Conservation (phyloP, 1,140 invertebrate species). For the Saccostrea echinata region DNA sequence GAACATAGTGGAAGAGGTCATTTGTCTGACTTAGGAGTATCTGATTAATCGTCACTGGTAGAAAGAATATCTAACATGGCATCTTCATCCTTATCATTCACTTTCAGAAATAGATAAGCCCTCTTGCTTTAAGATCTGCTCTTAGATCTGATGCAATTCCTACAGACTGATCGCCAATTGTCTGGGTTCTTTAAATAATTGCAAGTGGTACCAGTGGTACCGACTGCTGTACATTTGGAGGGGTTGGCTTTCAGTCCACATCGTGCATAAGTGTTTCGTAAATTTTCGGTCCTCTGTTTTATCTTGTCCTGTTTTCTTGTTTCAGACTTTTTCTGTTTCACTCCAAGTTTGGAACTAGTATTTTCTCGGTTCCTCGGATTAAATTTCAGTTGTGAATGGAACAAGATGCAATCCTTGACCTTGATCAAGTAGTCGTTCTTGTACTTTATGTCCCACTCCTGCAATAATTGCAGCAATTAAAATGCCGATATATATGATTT, state of each 20-base stretch:
- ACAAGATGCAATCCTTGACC: constrained; percentile 37
- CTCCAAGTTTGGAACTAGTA: not conserved
- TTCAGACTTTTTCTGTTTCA: no score
- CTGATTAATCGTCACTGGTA: not conserved
- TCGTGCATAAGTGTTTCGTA: not conserved
- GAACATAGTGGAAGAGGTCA: constrained; percentile 38
- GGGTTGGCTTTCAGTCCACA: constrained; percentile 8
- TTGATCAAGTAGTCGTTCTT: constrained; percentile 41
- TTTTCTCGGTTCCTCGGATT: constrained; percentile 18
- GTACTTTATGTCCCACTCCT: no score
- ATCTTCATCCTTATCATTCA: constrained; percentile 46
- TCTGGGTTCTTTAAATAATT: no score
- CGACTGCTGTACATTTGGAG: no score
- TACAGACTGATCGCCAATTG: no score
- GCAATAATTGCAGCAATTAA: constrained; percentile 48
- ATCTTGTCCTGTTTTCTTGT: not conserved
- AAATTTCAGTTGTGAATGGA: constrained; percentile 39
- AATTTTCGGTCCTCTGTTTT: no score
- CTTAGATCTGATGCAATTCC: no score
- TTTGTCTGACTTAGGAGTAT: not conserved
- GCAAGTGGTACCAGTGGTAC: no score
- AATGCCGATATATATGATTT: no score
- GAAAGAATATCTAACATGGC: not conserved
- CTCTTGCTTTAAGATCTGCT: no score
- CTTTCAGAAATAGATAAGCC: not conserved